Conservation (phyloP, 1,140 invertebrate species). For the Drosophila setifemur region DNA sequence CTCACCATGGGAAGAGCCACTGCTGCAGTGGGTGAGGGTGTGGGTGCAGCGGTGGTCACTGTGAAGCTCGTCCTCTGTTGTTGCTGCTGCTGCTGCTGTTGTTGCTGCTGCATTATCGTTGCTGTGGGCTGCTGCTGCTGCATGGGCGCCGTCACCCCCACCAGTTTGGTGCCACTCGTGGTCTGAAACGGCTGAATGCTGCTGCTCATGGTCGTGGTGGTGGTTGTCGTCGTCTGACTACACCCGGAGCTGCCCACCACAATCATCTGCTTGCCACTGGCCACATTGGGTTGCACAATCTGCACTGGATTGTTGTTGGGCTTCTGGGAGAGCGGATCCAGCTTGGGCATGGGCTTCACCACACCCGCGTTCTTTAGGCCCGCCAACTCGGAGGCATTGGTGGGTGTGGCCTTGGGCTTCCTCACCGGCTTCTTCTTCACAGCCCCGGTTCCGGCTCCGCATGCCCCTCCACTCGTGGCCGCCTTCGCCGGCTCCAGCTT, state of each 20-base stretch:
- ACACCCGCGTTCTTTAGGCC: conserved; percentile 73
- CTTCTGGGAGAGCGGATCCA: conserved; percentile 75
- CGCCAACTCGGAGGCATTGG: conserved; percentile 60
- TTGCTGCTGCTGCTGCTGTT: conserved; percentile 43
- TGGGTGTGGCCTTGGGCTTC: conserved; percentile 70
- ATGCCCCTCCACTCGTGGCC: conserved; percentile 10
- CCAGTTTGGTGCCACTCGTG: conserved; percentile 82
- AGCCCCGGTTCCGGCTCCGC: conserved; percentile 36
- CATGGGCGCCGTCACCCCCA: conserved; percentile 82
- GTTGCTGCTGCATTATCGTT: conserved; percentile 42
- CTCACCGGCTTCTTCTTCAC: conserved; percentile 77
- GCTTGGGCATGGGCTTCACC: conserved; percentile 76
- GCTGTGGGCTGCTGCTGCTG: conserved; percentile 64
- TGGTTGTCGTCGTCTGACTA: conserved; percentile 55
- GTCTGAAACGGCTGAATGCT: conserved; percentile 81
- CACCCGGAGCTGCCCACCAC: conserved; percentile 53
- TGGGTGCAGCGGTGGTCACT: conserved; percentile 11
- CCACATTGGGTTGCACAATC: conserved; percentile 79
- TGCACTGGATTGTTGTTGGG: conserved; percentile 79
- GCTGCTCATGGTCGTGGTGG: conserved; percentile 72
- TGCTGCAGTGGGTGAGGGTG: conserved; percentile 4
- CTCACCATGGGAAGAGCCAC: conserved; percentile 19
- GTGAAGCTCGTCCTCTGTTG: conserved; percentile 48
- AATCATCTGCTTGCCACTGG: conserved; percentile 77
- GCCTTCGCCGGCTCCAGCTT: conserved; percentile 64